A percentile compares a stretch with the other conserved stretches of the same genome.
These are phyloP conservation scores for Cancer borealis DNA, from an alignment of 2,888 invertebrate species.

Conservation along the genomic window DNA sequence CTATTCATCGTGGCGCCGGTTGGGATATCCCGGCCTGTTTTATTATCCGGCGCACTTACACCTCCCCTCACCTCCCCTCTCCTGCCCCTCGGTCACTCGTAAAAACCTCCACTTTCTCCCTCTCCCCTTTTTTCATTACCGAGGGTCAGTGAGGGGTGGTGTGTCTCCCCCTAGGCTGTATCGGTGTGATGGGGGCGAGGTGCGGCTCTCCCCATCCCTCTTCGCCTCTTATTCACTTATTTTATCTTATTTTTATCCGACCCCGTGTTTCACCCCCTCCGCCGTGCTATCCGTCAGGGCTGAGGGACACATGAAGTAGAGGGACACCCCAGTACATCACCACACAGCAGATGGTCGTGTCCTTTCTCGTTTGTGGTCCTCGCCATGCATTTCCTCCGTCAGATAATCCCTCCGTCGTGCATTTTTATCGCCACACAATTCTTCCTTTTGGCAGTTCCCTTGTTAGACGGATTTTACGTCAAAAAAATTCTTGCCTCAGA, in stretches of 20 bases:
- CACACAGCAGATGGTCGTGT: conserved; percentile 5
- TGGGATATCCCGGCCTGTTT: conserved; percentile 58
- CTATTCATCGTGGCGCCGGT: conserved; percentile 61
- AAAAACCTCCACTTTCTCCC: conserved; percentile 74
- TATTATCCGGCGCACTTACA: conserved; percentile 68
- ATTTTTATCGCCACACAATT: conserved; percentile 28
- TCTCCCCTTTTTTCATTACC: conserved; percentile 72
- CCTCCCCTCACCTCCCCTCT: conserved; percentile 62
- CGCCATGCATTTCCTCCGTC: conserved; percentile 29
- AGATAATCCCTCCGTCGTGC: conserved; percentile 9
- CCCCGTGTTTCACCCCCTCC: conserved; percentile 63
- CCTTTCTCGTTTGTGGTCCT: conserved; percentile 27
- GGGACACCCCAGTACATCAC: conserved; percentile 5
- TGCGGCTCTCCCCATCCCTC: conserved; percentile 58
- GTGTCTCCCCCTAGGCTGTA: conserved; percentile 58
- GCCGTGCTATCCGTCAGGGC: conserved; percentile 59
- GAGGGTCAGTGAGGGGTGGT: conserved; percentile 60
- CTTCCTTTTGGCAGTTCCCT: conserved; percentile 23
- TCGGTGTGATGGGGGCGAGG: conserved; percentile 69
- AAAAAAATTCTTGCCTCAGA: background rate
- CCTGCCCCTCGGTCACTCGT: conserved; percentile 73
- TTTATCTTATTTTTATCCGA: conserved; percentile 68
- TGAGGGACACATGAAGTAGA: conserved; percentile 33
- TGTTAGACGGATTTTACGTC: background rate
- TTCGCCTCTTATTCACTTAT: conserved; percentile 65